Percentiles rank a stretch among this genome's conserved stretches.
Conservation (phyloP, 2,888 invertebrate genomes). For the Lycia hirtaria region DNA sequence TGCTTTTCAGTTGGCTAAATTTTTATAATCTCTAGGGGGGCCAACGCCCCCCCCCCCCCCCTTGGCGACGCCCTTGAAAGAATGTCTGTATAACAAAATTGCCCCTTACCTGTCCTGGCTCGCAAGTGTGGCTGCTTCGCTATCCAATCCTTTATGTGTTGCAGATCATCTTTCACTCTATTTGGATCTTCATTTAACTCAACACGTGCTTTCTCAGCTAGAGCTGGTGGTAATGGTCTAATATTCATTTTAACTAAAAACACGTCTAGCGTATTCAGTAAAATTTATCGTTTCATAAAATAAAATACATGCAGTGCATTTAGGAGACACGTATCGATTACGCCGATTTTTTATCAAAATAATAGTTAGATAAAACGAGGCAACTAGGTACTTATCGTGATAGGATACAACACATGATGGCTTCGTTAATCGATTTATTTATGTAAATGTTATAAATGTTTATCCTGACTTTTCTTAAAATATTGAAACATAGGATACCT, state of each 20-base stretch:
- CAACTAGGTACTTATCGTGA: not conserved
- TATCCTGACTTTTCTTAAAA: too few species aligned
- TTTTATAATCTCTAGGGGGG: too few species aligned
- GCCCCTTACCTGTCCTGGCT: conserved; percentile 53
- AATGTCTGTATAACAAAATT: too few species aligned
- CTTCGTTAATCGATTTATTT: not conserved
- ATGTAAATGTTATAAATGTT: too few species aligned
- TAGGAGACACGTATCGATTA: not conserved
- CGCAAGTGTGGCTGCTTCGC: conserved; percentile 82
- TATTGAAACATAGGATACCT: too few species aligned
- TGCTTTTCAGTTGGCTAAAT: too few species aligned
- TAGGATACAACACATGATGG: not conserved
- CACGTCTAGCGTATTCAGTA: conserved; percentile 8
- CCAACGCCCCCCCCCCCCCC: too few species aligned
- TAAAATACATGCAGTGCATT: not conserved
- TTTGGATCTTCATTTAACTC: conserved; percentile 84
- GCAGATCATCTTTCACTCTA: conserved; percentile 71
- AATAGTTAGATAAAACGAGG: conserved; percentile 1
- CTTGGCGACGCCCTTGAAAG: too few species aligned
- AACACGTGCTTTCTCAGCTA: conserved; percentile 72
- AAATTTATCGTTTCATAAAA: not conserved
- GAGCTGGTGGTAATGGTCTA: conserved; percentile 54
- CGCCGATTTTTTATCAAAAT: not conserved
- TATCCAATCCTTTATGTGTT: conserved; percentile 83
- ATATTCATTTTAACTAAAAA: conserved; percentile 51